Evolutionary conservation across 2,797 vertebrate species (phyloP), one percentile per base, ranked within the genome.

Genomic region (Ctenopoma kingsleyae): DNA sequence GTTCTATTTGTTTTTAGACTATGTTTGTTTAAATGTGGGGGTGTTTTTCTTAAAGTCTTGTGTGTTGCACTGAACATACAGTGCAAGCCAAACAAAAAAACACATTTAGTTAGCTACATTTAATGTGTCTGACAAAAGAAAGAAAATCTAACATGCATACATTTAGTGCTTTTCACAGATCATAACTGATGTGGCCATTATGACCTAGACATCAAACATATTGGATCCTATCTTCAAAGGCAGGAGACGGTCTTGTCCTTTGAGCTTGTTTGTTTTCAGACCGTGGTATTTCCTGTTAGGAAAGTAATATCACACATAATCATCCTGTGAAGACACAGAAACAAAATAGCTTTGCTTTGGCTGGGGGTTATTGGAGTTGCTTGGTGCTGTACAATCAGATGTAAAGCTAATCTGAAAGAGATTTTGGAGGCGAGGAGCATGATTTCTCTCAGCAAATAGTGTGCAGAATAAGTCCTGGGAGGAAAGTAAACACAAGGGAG

Each of bases 201-300:
- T 76, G 73, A 76, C 61, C 74, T 17, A 15, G 50, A 82, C 78
- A 89, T 90, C 81, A 91, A 90, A 91, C 74, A 60, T 36, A 27
- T 23, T 19, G 9, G 12, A 71, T 16, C 16, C 23, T 77, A 69
- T 87, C 84, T 78, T 74, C 74, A 80, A 79, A 87, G 74, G 71
- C 65, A 80, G 46, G 58, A 30, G 9, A 36, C 48, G 9, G 43
- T 81, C 74, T 71, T 59, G 73, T 72, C 77, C 80, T 61, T 60
- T 67, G 57, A 58, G 59, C 54, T 71, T 87, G 88, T 90, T 91
- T 93, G 83, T 83, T 91, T 89, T 87, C 30, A 69, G 62, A 69
- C 60, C 13, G 52, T 73, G 87, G 90, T 56, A 90, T 91, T 92
- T 94, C 91, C 89, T 87, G 74, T 78, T 43, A 61, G 57, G 75